Conservation (phyloP, 2,888 invertebrate genomes). For the Pyrrhosoma nymphula region DNA sequence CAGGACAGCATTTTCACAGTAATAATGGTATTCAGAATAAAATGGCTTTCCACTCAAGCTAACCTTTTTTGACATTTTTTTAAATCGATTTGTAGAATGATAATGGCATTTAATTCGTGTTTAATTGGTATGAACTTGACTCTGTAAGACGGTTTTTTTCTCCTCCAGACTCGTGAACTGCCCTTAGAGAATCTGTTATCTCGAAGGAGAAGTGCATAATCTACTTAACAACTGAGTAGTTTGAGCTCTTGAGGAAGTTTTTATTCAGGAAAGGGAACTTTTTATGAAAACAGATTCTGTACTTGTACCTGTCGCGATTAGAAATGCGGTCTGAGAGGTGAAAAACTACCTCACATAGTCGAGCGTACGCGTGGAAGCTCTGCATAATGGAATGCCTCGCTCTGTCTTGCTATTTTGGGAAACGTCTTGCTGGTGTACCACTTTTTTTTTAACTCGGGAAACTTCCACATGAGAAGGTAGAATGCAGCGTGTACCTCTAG, state of each 20-base stretch:
- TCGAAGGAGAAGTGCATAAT: constrained; percentile 18
- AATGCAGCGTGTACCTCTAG: neutral
- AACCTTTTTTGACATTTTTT: too few relatives aligned
- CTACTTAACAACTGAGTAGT: neutral
- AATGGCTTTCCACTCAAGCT: too few relatives aligned
- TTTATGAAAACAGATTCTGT: neutral
- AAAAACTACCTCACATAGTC: neutral
- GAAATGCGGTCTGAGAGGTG: constrained; percentile 1
- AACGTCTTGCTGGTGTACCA: neutral
- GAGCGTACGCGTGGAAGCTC: neutral
- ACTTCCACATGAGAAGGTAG: neutral
- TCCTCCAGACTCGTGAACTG: neutral
- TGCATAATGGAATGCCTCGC: neutral
- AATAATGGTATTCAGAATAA: too few relatives aligned
- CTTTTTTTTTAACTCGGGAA: neutral
- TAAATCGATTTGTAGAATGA: too few relatives aligned
- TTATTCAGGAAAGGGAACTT: constrained; percentile 6
- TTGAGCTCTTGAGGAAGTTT: neutral
- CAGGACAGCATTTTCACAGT: too few relatives aligned
- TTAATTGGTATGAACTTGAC: too few relatives aligned
- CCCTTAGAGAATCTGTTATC: neutral
- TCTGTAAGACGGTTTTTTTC: neutral
- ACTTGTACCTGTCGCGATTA: neutral
- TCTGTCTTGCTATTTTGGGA: neutral
- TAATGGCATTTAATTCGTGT: too few relatives aligned